Base-by-base conservation (phyloP, 2,888 invertebrate genomes). In the Drosophila anomalata region DNA sequence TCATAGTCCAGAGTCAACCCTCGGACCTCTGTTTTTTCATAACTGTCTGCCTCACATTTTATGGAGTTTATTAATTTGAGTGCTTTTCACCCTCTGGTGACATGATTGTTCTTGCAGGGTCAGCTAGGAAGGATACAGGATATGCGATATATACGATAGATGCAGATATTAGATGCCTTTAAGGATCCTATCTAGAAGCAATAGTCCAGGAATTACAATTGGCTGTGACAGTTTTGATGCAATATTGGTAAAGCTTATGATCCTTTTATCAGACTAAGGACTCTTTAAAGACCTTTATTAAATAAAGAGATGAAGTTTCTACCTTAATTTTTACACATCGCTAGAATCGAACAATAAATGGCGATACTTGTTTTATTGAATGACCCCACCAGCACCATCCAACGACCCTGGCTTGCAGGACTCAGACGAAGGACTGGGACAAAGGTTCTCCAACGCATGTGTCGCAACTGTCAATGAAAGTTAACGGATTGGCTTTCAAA, bases 61-160 rank as follows among this genome's bases (percentile, higher is more conserved):
- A 90, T 90, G 89, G 90, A 89, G 89, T 89, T 90, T 89, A 90
- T 90, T 90, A 89, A 89, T 90, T 90, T 90, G 85, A 89, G 90
- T 89, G 88, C 80, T 84, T 79, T 78, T 75, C 76, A 75, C 76
- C 73, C 80, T 65, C 77, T 75, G 68, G 70, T 82, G 83, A 87
- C 86, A 79, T 63, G 79, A 82, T 77, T 71, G 54, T 41, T 50
- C 50, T 42, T 29, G 24, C 44, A 12, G 31, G 24, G 11, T 42
- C 31, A 39, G 48, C 51, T 52, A 50, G 20, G 9, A 36, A 33
- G n/a, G 36, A 33, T 22, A 14, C 14, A 17, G 20, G 11, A 11
- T 12, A 22, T 22, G n/a, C 36, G 36, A 36, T 36, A n/a, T 14
- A 36, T 36, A 7, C n/a, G 36, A n/a, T 36, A 36, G n/a, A 36